Conservation (phyloP, 2,113 vertebrate species). For the Glareola pratincola region DNA sequence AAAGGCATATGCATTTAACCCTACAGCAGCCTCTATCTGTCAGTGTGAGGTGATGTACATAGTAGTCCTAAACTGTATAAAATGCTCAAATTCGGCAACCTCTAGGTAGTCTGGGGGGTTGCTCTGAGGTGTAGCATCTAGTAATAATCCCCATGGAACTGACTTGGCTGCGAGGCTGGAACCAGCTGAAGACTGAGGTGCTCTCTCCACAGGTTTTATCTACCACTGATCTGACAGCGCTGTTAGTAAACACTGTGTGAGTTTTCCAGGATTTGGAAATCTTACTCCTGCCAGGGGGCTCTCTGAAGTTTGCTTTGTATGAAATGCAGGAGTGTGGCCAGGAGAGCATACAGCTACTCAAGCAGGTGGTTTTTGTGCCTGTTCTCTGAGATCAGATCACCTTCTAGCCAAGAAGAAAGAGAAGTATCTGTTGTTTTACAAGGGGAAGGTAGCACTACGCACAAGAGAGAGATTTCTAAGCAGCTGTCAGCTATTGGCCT, state of each 20-base stretch:
- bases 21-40: background rate
- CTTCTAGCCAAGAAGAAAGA: background rate
- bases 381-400: background rate
- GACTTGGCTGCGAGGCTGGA: background rate
- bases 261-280: background rate
- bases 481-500: background rate
- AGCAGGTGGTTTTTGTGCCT: background rate
- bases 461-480: background rate
- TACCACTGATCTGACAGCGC: background rate
- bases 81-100: background rate
- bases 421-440: background rate
- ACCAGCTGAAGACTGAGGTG: background rate
- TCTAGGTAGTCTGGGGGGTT: background rate
- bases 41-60: accelerated
- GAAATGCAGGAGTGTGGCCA: background rate
- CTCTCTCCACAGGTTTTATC: background rate
- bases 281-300: background rate
- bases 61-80: background rate
- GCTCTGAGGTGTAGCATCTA: background rate
- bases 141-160: background rate
- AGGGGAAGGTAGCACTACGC: background rate
- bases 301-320: background rate
- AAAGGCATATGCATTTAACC: background rate
- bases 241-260: background rate
- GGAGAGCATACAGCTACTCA: background rate